These are phyloP conservation scores for Synergus laeviventris DNA, from an alignment of 2,888 invertebrate species.

Conservation along the genomic window DNA sequence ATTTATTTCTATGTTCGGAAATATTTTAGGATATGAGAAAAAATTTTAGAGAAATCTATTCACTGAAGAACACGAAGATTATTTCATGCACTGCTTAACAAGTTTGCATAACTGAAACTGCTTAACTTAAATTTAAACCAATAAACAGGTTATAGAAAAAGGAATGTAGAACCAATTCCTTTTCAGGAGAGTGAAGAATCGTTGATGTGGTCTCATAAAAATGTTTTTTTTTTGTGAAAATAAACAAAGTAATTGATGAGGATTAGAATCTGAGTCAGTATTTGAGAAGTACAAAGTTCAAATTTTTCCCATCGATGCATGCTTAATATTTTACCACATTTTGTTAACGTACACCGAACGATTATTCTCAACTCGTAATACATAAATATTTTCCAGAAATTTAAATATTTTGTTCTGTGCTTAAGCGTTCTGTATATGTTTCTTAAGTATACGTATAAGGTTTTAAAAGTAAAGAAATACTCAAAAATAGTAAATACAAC, in stretches of 20 bases:
- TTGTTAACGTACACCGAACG: constrained; percentile 11
- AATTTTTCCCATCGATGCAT: constrained; percentile 7
- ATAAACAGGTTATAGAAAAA: not conserved
- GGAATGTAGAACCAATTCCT: not conserved
- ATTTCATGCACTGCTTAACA: not conserved
- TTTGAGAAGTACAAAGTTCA: not conserved
- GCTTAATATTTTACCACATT: constrained; percentile 26
- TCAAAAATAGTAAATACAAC: not conserved
- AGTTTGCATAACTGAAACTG: too few relatives aligned
- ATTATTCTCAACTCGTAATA: constrained; percentile 37
- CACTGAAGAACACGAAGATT: not conserved
- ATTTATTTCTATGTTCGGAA: not conserved
- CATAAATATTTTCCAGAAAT: constrained; percentile 26
- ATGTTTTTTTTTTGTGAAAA: not conserved
- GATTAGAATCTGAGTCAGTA: not conserved
- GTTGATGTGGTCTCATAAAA: not conserved
- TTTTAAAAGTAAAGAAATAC: not conserved
- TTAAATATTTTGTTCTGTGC: constrained; percentile 18
- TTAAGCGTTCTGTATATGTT: not conserved
- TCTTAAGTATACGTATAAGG: not conserved
- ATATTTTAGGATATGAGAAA: not conserved
- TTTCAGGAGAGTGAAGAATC: not conserved
- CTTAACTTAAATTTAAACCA: not conserved
- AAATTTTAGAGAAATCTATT: not conserved
- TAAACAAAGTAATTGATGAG: not conserved